Evolutionary conservation across 2,797 vertebrate genomes (phyloP).

Genomic region (Eutrigla gurnardus): DNA sequence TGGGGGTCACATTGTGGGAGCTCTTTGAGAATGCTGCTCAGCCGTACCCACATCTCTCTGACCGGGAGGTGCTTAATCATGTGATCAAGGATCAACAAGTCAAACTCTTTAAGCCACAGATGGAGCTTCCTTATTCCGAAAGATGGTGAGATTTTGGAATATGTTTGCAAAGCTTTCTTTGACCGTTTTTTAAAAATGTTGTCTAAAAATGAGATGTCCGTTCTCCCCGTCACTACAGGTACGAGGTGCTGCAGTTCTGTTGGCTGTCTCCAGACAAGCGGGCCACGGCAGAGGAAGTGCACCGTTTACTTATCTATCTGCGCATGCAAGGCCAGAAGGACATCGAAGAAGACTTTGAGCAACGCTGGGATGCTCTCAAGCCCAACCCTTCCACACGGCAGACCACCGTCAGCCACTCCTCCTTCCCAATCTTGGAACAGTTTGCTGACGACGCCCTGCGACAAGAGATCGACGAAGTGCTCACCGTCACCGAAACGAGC

Average conservation of each 20-base stretch:
- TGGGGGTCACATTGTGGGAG: constrained; percentile 96
- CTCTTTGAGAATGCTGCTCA: constrained; percentile 87
- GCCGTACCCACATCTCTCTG: constrained; percentile 92
- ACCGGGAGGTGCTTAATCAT: constrained; percentile 93
- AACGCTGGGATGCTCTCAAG: constrained; percentile 96
- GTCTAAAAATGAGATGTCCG: neutral
- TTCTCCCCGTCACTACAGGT: constrained; percentile 82
- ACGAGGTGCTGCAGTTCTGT: constrained; percentile 97
- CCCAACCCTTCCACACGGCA: constrained; percentile 89
- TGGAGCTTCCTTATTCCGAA: constrained; percentile 96
- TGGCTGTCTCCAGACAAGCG: constrained; percentile 95
- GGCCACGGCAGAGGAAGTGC: constrained; percentile 95
- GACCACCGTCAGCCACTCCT: constrained; percentile 86
- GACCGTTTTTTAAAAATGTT: neutral
- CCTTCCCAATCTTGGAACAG: constrained; percentile 95
- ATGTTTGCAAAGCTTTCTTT: neutral
- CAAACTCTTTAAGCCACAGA: constrained; percentile 91
- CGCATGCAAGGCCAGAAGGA: constrained; percentile 97
- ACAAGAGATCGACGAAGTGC: constrained; percentile 95
- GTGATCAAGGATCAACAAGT: constrained; percentile 95
- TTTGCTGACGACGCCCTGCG: constrained; percentile 90
- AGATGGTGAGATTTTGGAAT: constrained; percentile 88
- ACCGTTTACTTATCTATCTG: constrained; percentile 94
- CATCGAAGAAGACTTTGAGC: constrained; percentile 93
- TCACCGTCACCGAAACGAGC: constrained; percentile 97